A percentile compares a stretch with the other conserved stretches of the same genome.
Evolutionary conservation across 2,888 invertebrate species (phyloP).

Genomic region (Drosophila subsilvestris): DNA sequence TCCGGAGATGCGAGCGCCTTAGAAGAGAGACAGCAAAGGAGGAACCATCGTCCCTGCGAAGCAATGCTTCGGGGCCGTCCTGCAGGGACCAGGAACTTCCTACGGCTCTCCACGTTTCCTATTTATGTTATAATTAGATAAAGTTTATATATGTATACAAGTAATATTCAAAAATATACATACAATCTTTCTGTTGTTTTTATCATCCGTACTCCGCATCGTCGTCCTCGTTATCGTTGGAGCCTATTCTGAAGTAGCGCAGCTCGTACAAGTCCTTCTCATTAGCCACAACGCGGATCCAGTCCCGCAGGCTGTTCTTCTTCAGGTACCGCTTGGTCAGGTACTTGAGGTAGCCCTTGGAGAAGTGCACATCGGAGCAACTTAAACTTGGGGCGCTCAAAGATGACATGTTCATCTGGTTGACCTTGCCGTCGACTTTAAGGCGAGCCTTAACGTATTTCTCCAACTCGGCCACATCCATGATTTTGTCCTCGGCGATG

Average conservation of each 20-base stretch:
- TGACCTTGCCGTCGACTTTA: conserved; percentile 98
- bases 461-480: conserved; percentile 98
- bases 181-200: no score
- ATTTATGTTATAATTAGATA: no score
- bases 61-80: no score
- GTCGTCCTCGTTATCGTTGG: conserved; percentile 94
- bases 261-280: conserved; percentile 98
- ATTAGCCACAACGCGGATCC: conserved; percentile 99
- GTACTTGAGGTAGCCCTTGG: conserved; percentile 98
- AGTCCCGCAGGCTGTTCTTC: conserved; percentile 99
- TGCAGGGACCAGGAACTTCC: no score
- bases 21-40: no score
- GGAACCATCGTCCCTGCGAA: no score
- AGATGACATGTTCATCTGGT: conserved; percentile 94
- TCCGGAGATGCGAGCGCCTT: no score
- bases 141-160: no score
- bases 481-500: conserved; percentile 99
- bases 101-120: no score
- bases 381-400: conserved; percentile 97
- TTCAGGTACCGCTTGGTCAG: conserved; percentile 99
- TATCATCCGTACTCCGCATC: conserved; percentile 83
- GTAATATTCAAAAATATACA: no score
- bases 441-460: conserved; percentile 94
- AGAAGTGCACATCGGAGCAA: conserved; percentile 93
- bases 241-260: conserved; percentile 98